Evolutionary conservation across 2,888 invertebrate species (phyloP).

Genomic region (Automeris io): DNA sequence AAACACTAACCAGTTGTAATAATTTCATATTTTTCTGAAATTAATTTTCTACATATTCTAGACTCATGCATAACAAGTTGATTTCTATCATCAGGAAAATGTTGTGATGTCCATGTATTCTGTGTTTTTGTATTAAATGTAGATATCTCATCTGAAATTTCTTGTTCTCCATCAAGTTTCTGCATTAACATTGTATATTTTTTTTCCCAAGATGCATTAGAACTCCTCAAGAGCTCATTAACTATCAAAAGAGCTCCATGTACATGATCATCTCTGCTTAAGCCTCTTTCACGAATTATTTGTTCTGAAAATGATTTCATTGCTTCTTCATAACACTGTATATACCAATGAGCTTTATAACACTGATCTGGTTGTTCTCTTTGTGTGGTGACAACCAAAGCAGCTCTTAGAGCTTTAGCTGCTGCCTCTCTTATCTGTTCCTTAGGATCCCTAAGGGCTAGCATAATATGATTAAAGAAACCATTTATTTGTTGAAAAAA

Average conservation of each 20-base stretch:
- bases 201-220: constrained; percentile 91
- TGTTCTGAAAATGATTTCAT: constrained; percentile 84
- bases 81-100: constrained; percentile 48
- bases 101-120: constrained; percentile 40
- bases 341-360: constrained; percentile 93
- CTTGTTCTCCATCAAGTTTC: constrained; percentile 69
- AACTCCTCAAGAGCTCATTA: constrained; percentile 94
- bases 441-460: constrained; percentile 93
- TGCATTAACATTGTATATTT: constrained; percentile 85
- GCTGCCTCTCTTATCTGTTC: constrained; percentile 93
- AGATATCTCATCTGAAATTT: constrained; percentile 67
- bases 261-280: constrained; percentile 91
- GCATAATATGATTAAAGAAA: constrained; percentile 94
- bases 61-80: constrained; percentile 82
- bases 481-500: constrained; percentile 95
- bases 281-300: constrained; percentile 74
- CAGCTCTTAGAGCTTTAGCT: constrained; percentile 94
- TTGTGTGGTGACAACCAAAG: constrained; percentile 94
- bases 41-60: constrained; percentile 87
- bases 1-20: constrained; percentile 78
- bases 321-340: constrained; percentile 94
- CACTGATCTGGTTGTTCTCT: constrained; percentile 94
- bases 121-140: constrained; percentile 69
- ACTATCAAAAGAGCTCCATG: constrained; percentile 95
- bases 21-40: constrained; percentile 89